A percentile compares a stretch with the other conserved stretches of the same genome.
These are phyloP conservation scores for Erythrocercus mccallii DNA, from an alignment of 2,113 vertebrate genomes.

Conservation along the genomic window DNA sequence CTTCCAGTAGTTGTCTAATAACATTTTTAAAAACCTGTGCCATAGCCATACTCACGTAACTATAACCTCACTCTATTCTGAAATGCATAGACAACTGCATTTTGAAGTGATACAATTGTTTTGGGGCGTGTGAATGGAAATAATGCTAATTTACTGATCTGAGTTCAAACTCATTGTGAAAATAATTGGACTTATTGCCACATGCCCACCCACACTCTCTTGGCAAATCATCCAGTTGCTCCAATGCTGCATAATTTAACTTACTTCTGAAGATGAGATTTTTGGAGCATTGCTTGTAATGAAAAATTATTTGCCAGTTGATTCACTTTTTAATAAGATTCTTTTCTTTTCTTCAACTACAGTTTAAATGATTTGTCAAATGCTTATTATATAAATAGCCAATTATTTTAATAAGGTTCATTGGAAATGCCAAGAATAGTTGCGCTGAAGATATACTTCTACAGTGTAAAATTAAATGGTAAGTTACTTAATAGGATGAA, in stretches of 20 bases:
- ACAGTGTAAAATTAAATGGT: constrained; percentile 51
- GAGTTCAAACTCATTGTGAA: background rate
- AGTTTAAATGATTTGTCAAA: constrained; percentile 69
- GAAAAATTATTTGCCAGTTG: background rate
- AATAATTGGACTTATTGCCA: background rate
- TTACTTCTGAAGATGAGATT: background rate
- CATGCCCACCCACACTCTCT: background rate
- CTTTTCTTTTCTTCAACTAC: background rate
- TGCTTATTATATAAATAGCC: constrained; percentile 69
- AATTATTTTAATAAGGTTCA: constrained; percentile 82
- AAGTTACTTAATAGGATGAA: constrained; percentile 31
- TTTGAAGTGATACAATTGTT: background rate
- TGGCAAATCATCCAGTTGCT: background rate
- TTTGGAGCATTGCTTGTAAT: background rate
- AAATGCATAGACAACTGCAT: background rate
- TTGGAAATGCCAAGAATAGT: constrained; percentile 61
- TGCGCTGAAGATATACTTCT: constrained; percentile 62
- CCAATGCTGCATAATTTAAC: background rate
- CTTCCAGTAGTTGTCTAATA: background rate
- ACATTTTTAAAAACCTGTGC: background rate
- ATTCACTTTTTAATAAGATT: constrained; percentile 24
- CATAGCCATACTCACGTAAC: background rate
- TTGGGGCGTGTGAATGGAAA: background rate
- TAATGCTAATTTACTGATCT: background rate
- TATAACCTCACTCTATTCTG: background rate